These are phyloP conservation scores for Caretta caretta DNA, from an alignment of 2,113 vertebrate species.

Conservation along the genomic window DNA sequence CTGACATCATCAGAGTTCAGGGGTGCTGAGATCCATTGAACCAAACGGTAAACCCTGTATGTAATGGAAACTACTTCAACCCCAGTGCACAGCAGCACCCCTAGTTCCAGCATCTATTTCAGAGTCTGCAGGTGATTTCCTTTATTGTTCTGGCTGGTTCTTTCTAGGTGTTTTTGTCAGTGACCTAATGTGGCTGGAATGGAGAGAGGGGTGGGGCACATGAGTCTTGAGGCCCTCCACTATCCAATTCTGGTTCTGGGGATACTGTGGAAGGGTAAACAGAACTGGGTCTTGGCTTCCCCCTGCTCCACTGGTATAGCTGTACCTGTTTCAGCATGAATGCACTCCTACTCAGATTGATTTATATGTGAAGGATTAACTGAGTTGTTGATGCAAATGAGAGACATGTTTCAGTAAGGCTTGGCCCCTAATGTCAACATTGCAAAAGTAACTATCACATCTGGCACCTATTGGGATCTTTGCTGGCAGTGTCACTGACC, in stretches of 20 bases:
- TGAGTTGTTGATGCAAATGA: not conserved
- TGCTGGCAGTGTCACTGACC: not conserved
- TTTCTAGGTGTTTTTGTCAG: not conserved
- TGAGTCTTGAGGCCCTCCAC: not conserved
- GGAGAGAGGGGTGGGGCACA: not conserved
- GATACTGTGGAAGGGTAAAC: not conserved
- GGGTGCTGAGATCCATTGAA: no score
- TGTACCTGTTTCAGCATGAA: not conserved
- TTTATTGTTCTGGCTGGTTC: not conserved
- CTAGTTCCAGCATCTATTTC: no score
- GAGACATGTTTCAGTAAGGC: not conserved
- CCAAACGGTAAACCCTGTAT: no score
- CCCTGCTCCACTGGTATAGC: not conserved
- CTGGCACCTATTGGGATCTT: not conserved
- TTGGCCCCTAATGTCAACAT: not conserved
- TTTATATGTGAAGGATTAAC: not conserved
- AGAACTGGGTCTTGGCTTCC: not conserved
- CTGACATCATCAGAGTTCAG: not conserved
- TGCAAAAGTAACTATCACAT: not conserved
- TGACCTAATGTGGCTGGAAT: not conserved
- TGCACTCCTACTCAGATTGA: rapidly evolving
- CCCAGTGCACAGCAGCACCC: no score
- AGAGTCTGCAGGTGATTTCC: not conserved
- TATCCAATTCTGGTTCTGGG: not conserved
- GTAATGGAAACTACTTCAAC: not conserved